phyloP scores from a whole-genome alignment of 2,888 invertebrate genomes.

The Andrena bucephala region DNA sequence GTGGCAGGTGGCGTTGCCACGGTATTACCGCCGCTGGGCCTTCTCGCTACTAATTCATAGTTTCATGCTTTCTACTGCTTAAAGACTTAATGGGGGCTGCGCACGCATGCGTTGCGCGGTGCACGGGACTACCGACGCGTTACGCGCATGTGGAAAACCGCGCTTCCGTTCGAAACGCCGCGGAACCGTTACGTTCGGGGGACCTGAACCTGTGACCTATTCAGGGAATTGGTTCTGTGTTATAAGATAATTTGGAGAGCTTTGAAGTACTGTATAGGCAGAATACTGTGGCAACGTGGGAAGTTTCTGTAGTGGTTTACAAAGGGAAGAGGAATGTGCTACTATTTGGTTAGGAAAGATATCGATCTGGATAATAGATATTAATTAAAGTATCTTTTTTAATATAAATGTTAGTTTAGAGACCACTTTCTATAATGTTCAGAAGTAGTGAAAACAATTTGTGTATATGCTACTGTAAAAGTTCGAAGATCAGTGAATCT shows the following conservation, averaged over 20 bases:
- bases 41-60: slow-evolving; percentile 67
- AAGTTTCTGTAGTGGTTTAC: too few species aligned
- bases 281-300: too few species aligned
- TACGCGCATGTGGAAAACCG: slow-evolving; percentile 46
- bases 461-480: not conserved
- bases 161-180: slow-evolving; percentile 52
- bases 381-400: too few species aligned
- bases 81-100: slow-evolving; percentile 68
- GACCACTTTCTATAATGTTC: not conserved
- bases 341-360: too few species aligned
- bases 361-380: too few species aligned
- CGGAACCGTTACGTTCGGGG: slow-evolving; percentile 57
- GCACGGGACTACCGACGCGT: slow-evolving; percentile 10
- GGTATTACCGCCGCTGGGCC: slow-evolving; percentile 62
- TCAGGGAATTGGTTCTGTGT: slow-evolving; percentile 20
- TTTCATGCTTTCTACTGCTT: slow-evolving; percentile 71
- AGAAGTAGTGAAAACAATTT: not conserved
- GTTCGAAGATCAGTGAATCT: too few species aligned
- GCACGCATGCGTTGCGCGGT: slow-evolving; percentile 54
- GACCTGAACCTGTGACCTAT: slow-evolving; percentile 27
- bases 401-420: too few species aligned
- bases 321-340: too few species aligned
- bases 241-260: not conserved
- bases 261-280: not conserved
- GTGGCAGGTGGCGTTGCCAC: slow-evolving; percentile 69